Conservation (phyloP, 2,113 vertebrate genomes). For the Corvus hawaiiensis region DNA sequence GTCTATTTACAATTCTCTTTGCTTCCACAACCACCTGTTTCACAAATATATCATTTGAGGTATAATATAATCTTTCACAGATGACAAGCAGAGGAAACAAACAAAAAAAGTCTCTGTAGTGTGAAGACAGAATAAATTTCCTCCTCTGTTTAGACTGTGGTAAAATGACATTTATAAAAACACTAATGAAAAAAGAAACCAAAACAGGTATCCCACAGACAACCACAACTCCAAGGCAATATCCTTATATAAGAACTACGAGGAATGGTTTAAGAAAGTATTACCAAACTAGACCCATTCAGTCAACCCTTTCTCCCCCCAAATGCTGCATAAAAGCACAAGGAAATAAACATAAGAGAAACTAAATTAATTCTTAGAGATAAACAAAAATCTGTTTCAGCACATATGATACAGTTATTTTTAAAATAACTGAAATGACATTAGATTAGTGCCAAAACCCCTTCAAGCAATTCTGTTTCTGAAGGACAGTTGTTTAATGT, state of each 20-base stretch:
- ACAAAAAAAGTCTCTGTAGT: fast-evolving
- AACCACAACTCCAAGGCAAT: neutral
- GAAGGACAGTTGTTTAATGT: neutral
- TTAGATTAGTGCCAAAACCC: neutral
- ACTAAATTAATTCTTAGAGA: neutral
- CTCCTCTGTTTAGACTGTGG: neutral
- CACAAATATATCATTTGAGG: neutral
- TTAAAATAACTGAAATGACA: neutral
- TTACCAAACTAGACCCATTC: neutral
- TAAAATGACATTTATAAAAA: neutral
- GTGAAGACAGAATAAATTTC: neutral
- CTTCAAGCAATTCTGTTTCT: neutral
- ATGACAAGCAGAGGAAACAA: neutral
- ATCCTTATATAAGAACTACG: neutral
- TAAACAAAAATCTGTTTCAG: neutral
- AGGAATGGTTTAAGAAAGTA: neutral
- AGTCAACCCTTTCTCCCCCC: fast-evolving
- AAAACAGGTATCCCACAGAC: neutral
- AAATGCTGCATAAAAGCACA: neutral
- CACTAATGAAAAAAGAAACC: neutral
- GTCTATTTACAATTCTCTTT: neutral
- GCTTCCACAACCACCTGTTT: neutral
- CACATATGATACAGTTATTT: neutral
- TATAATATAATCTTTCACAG: neutral
- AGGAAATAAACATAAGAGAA: neutral